Conservation (phyloP, 2,888 invertebrate genomes). For the Yponomeuta evonymella region DNA sequence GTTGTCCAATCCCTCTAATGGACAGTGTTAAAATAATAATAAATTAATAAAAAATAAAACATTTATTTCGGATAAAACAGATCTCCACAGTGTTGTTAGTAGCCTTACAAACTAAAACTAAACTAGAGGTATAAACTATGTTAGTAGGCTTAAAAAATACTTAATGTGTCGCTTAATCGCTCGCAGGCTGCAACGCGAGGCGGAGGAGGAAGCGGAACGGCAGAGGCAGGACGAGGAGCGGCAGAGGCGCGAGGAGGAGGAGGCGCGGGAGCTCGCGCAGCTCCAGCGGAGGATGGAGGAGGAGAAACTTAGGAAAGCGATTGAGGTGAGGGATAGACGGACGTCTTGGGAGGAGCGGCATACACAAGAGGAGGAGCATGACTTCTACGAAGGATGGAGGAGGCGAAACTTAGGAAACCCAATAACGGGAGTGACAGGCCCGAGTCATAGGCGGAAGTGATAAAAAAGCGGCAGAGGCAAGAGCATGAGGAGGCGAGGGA, state of each 20-base stretch:
- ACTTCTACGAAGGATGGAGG: constrained; percentile 81
- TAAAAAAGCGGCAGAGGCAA: too few relatives aligned
- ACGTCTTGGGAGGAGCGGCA: too few relatives aligned
- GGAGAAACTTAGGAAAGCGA: constrained; percentile 86
- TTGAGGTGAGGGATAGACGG: constrained; percentile 35
- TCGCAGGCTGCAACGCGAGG: constrained; percentile 72
- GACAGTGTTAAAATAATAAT: too few relatives aligned
- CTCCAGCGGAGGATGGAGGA: constrained; percentile 89
- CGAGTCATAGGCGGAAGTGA: too few relatives aligned
- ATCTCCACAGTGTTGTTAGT: too few relatives aligned
- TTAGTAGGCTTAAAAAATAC: too few relatives aligned
- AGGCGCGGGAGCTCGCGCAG: constrained; percentile 84
- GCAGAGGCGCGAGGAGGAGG: constrained; percentile 87
- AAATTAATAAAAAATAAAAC: too few relatives aligned
- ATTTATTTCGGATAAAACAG: too few relatives aligned
- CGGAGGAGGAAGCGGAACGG: constrained; percentile 80
- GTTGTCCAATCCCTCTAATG: too few relatives aligned
- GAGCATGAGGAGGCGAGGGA: constrained; percentile 74
- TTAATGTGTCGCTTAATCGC: not conserved
- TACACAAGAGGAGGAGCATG: constrained; percentile 77
- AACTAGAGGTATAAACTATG: too few relatives aligned
- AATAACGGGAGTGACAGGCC: constrained; percentile 79
- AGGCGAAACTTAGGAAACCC: constrained; percentile 80
- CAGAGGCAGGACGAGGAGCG: constrained; percentile 89
- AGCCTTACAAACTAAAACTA: too few relatives aligned